Evolutionary conservation across 2,888 invertebrate species (phyloP).

Genomic region (Nymphalis c-album): DNA sequence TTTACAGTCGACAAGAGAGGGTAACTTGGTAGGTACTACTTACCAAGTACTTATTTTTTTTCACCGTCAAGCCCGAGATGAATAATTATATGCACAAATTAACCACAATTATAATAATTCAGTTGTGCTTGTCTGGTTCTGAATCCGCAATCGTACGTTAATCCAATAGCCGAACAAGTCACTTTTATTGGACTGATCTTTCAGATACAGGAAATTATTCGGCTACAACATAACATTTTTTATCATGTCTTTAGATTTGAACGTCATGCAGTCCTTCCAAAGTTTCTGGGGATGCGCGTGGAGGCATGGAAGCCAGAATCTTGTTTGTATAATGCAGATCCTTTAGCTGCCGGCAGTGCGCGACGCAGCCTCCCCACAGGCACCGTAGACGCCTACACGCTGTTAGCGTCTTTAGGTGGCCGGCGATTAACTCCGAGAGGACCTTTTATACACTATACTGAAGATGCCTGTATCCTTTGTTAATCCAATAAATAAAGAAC

Average conservation of each 20-base stretch:
- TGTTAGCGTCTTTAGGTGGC: constrained; percentile 96
- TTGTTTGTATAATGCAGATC: constrained; percentile 96
- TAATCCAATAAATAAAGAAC: constrained; percentile 2
- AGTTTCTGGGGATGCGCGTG: constrained; percentile 91
- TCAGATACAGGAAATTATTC: too few species aligned
- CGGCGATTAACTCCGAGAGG: constrained; percentile 86
- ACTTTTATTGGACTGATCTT: too few species aligned
- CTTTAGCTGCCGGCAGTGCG: constrained; percentile 91
- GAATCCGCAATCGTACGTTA: too few species aligned
- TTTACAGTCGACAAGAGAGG: too few species aligned
- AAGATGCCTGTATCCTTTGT: constrained; percentile 95
- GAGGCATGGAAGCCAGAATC: constrained; percentile 93
- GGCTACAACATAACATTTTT: too few species aligned
- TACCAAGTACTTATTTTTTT: too few species aligned
- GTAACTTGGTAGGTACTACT: too few species aligned
- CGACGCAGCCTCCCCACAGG: constrained; percentile 91
- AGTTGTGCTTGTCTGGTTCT: too few species aligned
- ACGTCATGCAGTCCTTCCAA: constrained; percentile 96
- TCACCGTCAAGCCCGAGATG: too few species aligned
- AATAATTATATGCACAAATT: too few species aligned
- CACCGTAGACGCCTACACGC: constrained; percentile 90
- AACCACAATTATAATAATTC: too few species aligned
- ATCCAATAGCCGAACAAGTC: too few species aligned
- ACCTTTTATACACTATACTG: constrained; percentile 91
- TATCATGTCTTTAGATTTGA: constrained; percentile 85